Conservation (phyloP, 2,888 invertebrate genomes). For the Pediacus dermestoides region DNA sequence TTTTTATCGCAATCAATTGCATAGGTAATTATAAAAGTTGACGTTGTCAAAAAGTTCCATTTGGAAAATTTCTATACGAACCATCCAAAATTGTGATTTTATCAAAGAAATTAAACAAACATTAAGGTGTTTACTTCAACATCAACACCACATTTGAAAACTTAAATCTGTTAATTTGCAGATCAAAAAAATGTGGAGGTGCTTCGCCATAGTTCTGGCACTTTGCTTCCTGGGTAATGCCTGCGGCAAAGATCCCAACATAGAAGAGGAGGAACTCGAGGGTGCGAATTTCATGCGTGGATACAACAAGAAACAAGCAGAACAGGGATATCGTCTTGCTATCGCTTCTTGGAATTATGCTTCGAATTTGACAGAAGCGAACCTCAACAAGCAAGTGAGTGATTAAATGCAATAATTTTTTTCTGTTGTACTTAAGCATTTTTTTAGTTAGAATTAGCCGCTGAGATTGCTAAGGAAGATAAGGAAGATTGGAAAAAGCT, state of each 20-base stretch:
- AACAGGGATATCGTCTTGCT: slow-evolving; percentile 58
- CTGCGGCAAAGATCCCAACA: slow-evolving; percentile 37
- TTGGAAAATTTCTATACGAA: too few relatives aligned
- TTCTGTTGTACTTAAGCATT: slow-evolving; percentile 7
- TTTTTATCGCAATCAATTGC: too few relatives aligned
- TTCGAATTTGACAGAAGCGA: slow-evolving; percentile 72
- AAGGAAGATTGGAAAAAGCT: slow-evolving; percentile 61
- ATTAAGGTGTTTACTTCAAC: too few relatives aligned
- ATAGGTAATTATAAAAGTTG: too few relatives aligned
- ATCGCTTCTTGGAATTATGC: slow-evolving; percentile 72
- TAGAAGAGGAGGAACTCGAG: slow-evolving; percentile 56
- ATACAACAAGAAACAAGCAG: slow-evolving; percentile 59
- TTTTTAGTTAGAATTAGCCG: slow-evolving; percentile 46
- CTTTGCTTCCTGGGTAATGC: slow-evolving; percentile 8
- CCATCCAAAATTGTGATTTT: too few relatives aligned
- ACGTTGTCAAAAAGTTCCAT: too few relatives aligned
- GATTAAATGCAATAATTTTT: slow-evolving; percentile 6
- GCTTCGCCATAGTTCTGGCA: too few relatives aligned
- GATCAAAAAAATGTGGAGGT: too few relatives aligned
- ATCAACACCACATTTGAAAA: too few relatives aligned
- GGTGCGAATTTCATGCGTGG: slow-evolving; percentile 61
- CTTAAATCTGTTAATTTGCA: too few relatives aligned
- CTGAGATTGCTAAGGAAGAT: slow-evolving; percentile 52
- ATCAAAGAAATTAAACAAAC: too few relatives aligned
- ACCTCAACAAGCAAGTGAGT: slow-evolving; percentile 56